Base-by-base conservation (phyloP, 2,797 vertebrate species). In the Lates japonicus region DNA sequence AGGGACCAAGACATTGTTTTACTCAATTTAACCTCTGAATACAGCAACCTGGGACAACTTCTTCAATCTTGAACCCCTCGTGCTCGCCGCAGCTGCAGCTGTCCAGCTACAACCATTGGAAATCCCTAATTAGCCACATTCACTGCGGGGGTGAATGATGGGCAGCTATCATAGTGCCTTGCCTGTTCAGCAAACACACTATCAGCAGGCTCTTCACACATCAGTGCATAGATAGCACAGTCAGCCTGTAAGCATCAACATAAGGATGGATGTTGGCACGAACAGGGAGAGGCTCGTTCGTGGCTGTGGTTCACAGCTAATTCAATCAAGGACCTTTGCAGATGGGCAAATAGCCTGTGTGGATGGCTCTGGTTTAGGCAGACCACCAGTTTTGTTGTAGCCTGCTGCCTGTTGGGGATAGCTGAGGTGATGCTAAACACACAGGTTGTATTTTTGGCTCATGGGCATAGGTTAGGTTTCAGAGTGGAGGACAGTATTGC, bases 131-230 rank as follows among this genome's bases (percentile, higher is more conserved):
- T 94, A 93, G 93, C 89, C 87, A 69, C 90, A 90, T 87, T 82
- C 87, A 90, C 90, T 76, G 81, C 54, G 52, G 92, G 90, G 90
- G 86, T 90, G 88, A 91, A 88, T 86, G 92, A 87, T 88, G 90
- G 92, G 88, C 91, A 83, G 83, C 89, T 80, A 87, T 94, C 89
- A n/a, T n/a, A n/a, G n/a, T n/a, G 92, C 85, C 90, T 90, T 91
- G 92, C 89, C 93, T 93, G 92, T 95, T 95, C 92, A 94, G 91
- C 94, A 93, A 94, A 94, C 93, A 92, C 93, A 94, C 92, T 76
- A 94, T 94, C 93, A 95, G 94, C 90, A 85, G 88, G 93, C 93
- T 93, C 89, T 94, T 93, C 92, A 94, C 94, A 95, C 91, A 93
- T 94, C 93, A 89, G 82, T 94, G 94, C 93, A 95, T 92, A 94